A percentile compares a stretch with the other conserved stretches of the same genome.
phyloP scores from a whole-genome alignment of 2,888 invertebrate genomes.

The Andrena bucephala region DNA sequence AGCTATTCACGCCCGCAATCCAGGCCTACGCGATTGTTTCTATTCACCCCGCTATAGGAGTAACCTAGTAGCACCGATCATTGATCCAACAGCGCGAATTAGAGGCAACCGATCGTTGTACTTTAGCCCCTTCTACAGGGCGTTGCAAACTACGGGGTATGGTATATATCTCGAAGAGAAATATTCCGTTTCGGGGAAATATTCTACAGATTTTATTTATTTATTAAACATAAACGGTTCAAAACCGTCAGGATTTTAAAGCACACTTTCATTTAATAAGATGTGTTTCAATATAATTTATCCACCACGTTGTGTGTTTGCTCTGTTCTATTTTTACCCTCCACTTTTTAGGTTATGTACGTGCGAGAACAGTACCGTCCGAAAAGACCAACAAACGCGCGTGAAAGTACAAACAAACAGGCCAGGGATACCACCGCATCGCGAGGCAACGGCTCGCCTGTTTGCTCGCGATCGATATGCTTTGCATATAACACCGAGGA shows the following conservation, averaged over 20 bases:
- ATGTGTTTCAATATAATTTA: no score
- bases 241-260: no score
- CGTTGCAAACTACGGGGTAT: background rate
- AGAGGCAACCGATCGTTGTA: background rate
- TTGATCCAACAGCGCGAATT: conserved; percentile 41
- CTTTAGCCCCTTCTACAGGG: background rate
- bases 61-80: conserved; percentile 7
- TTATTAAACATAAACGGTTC: no score
- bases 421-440: conserved; percentile 38
- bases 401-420: conserved; percentile 9
- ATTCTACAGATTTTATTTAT: no score
- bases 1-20: background rate
- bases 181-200: background rate
- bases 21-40: conserved; percentile 15
- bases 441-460: conserved; percentile 23
- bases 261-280: no score
- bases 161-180: background rate
- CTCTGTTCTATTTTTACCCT: background rate
- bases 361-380: background rate
- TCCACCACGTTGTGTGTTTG: no score
- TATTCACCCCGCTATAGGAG: background rate
- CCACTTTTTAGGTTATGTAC: background rate
- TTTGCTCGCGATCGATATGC: conserved; percentile 49
- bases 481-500: conserved; percentile 48
- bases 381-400: conserved; percentile 1